Conservation (phyloP, 1,140 invertebrate species). For the Pectinophora gossypiella region DNA sequence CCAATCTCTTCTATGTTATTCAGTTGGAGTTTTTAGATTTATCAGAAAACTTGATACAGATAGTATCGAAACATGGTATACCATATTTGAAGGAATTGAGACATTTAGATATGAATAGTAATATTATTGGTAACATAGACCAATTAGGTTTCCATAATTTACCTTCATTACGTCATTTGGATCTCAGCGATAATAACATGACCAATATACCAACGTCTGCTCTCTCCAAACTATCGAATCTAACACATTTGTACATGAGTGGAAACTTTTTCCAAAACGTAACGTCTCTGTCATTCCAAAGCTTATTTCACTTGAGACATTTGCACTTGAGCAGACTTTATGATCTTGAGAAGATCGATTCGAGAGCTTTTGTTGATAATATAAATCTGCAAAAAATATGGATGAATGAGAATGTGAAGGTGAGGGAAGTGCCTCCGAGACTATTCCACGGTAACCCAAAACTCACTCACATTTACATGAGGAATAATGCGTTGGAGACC, state of each 20-base stretch:
- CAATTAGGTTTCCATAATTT: conserved; percentile 82
- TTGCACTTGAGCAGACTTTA: conserved; percentile 83
- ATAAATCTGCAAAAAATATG: conserved; percentile 86
- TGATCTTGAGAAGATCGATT: conserved; percentile 80
- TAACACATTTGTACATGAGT: conserved; percentile 83
- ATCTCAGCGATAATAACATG: conserved; percentile 89
- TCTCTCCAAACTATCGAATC: conserved; percentile 83
- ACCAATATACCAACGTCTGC: conserved; percentile 85
- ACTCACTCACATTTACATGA: conserved; percentile 82
- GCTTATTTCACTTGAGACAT: conserved; percentile 85
- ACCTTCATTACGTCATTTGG: conserved; percentile 81
- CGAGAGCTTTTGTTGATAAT: conserved; percentile 88
- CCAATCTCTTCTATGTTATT: conserved; percentile 79
- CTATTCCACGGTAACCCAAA: conserved; percentile 86
- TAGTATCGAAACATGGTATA: conserved; percentile 80
- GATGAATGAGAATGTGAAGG: conserved; percentile 84
- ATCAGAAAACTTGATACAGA: conserved; percentile 83
- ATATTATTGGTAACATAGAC: conserved; percentile 83
- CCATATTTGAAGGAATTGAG: conserved; percentile 81
- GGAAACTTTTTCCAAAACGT: conserved; percentile 84
- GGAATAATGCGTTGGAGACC: conserved; percentile 82
- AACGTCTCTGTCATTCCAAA: conserved; percentile 85
- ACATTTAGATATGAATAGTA: conserved; percentile 80
- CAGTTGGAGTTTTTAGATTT: conserved; percentile 82
- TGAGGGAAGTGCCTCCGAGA: conserved; percentile 81